Evolutionary conservation across 2,113 vertebrate species (phyloP).

Genomic region (Ramphastos sulfuratus): DNA sequence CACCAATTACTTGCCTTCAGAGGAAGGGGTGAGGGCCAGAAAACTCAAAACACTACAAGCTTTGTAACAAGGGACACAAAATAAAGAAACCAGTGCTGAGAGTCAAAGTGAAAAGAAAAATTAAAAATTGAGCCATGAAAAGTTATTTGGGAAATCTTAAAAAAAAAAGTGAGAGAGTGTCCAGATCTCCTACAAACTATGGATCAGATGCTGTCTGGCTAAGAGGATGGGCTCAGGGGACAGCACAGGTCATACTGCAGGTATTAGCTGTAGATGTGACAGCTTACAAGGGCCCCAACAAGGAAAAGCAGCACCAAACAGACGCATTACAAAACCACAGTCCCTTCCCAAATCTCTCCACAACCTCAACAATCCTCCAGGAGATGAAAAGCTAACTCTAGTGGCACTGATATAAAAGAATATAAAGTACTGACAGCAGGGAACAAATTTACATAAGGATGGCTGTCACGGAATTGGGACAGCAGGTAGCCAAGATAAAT

Average conservation of each 20-base stretch:
- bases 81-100: constrained; percentile 33
- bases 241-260: background rate
- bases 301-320: background rate
- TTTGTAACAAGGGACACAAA: background rate
- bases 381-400: background rate
- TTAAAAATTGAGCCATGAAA: background rate
- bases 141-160: constrained; percentile 33
- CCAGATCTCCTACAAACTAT: background rate
- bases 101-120: constrained; percentile 1
- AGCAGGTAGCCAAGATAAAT: background rate
- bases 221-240: background rate
- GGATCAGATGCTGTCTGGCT: background rate
- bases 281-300: background rate
- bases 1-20: background rate
- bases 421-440: background rate
- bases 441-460: background rate
- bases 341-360: background rate
- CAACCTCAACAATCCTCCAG: background rate
- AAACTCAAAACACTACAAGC: background rate
- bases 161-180: background rate
- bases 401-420: background rate
- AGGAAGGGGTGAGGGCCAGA: background rate
- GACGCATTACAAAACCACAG: background rate
- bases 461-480: background rate
- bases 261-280: background rate